Evolutionary conservation across 2,888 invertebrate genomes (phyloP).

Genomic region (Apodemia duryi): DNA sequence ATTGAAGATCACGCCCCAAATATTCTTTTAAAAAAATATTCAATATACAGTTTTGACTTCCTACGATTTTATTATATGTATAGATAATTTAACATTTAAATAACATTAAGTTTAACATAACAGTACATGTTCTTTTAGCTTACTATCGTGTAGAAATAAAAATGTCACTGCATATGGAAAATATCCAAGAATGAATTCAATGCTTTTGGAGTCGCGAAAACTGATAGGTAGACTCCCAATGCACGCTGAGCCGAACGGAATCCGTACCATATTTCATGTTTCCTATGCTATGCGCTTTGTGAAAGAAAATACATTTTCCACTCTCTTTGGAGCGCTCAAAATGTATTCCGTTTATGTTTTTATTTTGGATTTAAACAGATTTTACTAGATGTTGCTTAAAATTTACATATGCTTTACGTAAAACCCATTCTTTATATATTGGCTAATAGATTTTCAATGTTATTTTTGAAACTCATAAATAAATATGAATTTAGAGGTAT

Average conservation of each 20-base stretch:
- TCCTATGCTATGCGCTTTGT: slow-evolving; percentile 72
- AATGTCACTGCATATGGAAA: slow-evolving; percentile 16
- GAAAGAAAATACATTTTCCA: slow-evolving; percentile 77
- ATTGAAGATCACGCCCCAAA: too few relatives aligned
- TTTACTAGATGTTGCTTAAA: slow-evolving; percentile 9
- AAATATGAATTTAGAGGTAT: too few relatives aligned
- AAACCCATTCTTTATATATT: neutral
- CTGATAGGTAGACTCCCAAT: slow-evolving; percentile 63
- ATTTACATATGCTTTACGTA: slow-evolving; percentile 1
- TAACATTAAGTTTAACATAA: neutral
- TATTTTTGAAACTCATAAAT: neutral
- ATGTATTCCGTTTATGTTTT: slow-evolving; percentile 48
- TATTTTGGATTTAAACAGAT: slow-evolving; percentile 18
- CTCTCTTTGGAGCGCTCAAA: slow-evolving; percentile 64
- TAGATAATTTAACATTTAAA: too few relatives aligned
- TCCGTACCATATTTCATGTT: slow-evolving; percentile 75
- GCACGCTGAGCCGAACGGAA: slow-evolving; percentile 69
- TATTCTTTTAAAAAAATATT: too few relatives aligned
- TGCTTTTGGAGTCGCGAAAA: slow-evolving; percentile 63
- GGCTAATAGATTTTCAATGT: neutral
- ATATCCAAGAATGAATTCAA: slow-evolving; percentile 50
- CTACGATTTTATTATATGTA: too few relatives aligned
- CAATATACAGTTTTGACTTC: too few relatives aligned
- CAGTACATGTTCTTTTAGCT: neutral
- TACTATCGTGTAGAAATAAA: slow-evolving; percentile 7